A percentile compares a stretch with the other conserved stretches of the same genome.
phyloP scores from a whole-genome alignment of 1,140 invertebrate genomes.

The Calosoma granatense region DNA sequence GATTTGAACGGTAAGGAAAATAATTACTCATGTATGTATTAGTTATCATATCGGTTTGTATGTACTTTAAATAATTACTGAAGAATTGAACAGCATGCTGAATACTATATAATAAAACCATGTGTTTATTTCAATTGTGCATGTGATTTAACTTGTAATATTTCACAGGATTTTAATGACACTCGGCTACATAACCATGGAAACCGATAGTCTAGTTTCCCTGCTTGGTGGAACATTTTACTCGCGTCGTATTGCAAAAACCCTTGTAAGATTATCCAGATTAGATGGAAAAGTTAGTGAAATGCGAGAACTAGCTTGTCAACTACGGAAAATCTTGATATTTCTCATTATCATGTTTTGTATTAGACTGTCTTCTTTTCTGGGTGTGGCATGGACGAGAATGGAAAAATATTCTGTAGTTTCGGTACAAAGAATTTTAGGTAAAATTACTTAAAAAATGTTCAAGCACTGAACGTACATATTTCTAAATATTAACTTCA shows the following conservation, averaged over 20 bases:
- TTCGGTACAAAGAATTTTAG: background rate
- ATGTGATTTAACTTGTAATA: background rate
- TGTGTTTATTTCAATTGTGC: background rate
- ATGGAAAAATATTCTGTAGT: background rate
- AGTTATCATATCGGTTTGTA: background rate
- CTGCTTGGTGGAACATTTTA: background rate
- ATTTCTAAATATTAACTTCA: too few relatives aligned
- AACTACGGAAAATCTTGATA: background rate
- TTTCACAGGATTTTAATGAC: background rate
- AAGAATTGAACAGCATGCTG: background rate
- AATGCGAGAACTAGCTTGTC: background rate
- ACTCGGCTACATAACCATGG: background rate
- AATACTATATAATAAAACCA: background rate
- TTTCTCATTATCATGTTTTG: background rate
- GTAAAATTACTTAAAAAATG: background rate
- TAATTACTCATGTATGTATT: too few relatives aligned
- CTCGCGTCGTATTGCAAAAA: constrained; percentile 1
- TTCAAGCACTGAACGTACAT: background rate
- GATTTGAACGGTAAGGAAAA: background rate
- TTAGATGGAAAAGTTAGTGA: constrained; percentile 4
- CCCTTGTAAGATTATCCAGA: background rate
- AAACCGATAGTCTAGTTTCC: background rate
- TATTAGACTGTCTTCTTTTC: background rate
- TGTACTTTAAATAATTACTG: background rate
- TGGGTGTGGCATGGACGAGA: background rate